These are phyloP conservation scores for Fulmarus glacialis DNA, from an alignment of 2,113 vertebrate species.

Conservation along the genomic window DNA sequence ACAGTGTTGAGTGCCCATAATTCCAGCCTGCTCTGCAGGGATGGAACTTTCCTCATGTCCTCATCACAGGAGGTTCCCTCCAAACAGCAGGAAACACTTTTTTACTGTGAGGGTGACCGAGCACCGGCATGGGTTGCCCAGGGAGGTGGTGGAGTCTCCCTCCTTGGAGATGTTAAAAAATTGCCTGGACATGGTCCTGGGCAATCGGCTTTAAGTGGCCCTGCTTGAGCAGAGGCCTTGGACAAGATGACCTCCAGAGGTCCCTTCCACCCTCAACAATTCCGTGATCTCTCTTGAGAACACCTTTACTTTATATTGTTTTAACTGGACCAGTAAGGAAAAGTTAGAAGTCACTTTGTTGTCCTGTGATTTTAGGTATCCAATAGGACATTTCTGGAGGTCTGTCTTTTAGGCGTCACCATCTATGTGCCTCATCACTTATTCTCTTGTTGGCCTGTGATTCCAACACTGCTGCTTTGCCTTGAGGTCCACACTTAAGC, in stretches of 20 bases:
- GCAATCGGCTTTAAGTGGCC: not conserved
- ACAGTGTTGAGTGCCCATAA: not conserved
- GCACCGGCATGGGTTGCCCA: not conserved
- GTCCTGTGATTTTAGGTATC: not conserved
- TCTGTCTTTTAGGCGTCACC: not conserved
- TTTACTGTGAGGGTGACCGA: not conserved
- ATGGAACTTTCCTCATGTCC: not conserved
- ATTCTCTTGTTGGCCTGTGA: not conserved
- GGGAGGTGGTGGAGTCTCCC: not conserved
- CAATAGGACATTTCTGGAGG: not conserved
- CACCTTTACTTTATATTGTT: not conserved
- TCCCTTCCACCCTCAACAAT: not conserved
- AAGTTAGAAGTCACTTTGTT: not conserved
- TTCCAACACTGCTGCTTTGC: not conserved
- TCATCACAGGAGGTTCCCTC: not conserved
- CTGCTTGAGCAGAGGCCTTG: not conserved
- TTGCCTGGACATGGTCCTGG: not conserved
- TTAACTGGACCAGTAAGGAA: not conserved
- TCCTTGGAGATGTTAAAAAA: not conserved
- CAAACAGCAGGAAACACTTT: not conserved
- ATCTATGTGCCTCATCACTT: not conserved
- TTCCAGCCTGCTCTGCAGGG: not conserved
- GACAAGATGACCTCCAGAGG: not conserved
- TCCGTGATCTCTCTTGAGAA: not conserved
- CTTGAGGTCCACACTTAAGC: not conserved